phyloP scores from a whole-genome alignment of 2,797 vertebrate genomes.

The Semotilus atromaculatus region DNA sequence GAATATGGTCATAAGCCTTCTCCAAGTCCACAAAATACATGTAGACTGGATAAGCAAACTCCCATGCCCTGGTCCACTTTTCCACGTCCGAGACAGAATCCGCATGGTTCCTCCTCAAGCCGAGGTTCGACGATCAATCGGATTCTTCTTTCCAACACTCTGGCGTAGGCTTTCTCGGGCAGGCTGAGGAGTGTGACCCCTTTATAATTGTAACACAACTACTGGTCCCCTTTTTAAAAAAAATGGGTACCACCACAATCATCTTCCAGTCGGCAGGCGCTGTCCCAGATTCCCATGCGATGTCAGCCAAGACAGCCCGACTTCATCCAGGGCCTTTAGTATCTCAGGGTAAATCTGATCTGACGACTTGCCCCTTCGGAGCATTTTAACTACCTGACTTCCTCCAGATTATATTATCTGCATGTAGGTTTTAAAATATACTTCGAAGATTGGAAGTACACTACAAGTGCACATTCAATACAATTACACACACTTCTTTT shows the following conservation, averaged over 20 bases:
- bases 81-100: not conserved
- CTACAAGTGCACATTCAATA: not conserved
- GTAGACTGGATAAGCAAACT: not conserved
- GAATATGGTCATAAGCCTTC: not conserved
- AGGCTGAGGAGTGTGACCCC: not conserved
- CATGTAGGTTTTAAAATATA: not conserved
- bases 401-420: not conserved
- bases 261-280: too few relatives aligned
- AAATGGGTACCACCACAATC: not conserved
- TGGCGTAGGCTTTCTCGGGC: not conserved
- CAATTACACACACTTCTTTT: not conserved
- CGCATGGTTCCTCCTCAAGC: not conserved
- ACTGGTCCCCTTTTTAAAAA: not conserved
- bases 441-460: not conserved
- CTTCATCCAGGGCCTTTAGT: too few relatives aligned
- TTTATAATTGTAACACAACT: not conserved
- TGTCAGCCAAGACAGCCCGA: too few relatives aligned
- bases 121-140: not conserved
- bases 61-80: not conserved
- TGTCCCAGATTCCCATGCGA: too few relatives aligned
- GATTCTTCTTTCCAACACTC: not conserved
- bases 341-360: not conserved
- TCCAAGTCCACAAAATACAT: not conserved
- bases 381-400: not conserved
- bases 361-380: rapidly evolving